Evolutionary conservation across 2,113 vertebrate species (phyloP).

Genomic region (Cyprinodon tularosa): DNA sequence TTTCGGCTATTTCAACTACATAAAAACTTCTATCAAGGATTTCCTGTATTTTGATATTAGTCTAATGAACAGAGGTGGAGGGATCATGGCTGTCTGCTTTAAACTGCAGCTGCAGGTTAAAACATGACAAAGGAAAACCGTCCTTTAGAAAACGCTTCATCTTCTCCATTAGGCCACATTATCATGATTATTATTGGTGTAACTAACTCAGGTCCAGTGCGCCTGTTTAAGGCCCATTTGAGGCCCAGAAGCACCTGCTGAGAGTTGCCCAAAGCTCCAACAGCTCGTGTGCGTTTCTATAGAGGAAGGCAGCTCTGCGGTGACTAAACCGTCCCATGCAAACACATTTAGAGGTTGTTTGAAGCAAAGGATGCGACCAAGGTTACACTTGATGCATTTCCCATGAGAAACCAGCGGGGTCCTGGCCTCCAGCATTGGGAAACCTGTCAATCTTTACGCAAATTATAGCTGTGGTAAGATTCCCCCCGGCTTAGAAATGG

Average conservation of each 20-base stretch:
- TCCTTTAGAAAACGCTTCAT: no score
- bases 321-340: conserved; percentile 12
- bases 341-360: neutral
- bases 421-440: conserved; percentile 43
- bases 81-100: neutral
- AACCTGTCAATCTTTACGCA: conserved; percentile 79
- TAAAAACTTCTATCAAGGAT: no score
- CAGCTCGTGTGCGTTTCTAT: neutral
- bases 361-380: conserved; percentile 3
- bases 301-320: conserved; percentile 16
- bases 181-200: no score
- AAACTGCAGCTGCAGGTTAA: neutral
- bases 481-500: conserved; percentile 79
- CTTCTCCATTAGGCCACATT: no score
- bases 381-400: conserved; percentile 31
- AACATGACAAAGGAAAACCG: neutral
- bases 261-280: conserved; percentile 26
- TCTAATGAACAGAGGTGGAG: no score
- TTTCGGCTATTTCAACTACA: no score
- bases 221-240: neutral
- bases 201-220: no score
- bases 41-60: no score
- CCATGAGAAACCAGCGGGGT: conserved; percentile 30
- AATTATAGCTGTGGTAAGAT: conserved; percentile 87
- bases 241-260: conserved; percentile 13